Percentiles rank a stretch among this genome's conserved stretches.
These are phyloP conservation scores for Terrapene triunguis DNA, from an alignment of 2,113 vertebrate species.

Conservation along the genomic window DNA sequence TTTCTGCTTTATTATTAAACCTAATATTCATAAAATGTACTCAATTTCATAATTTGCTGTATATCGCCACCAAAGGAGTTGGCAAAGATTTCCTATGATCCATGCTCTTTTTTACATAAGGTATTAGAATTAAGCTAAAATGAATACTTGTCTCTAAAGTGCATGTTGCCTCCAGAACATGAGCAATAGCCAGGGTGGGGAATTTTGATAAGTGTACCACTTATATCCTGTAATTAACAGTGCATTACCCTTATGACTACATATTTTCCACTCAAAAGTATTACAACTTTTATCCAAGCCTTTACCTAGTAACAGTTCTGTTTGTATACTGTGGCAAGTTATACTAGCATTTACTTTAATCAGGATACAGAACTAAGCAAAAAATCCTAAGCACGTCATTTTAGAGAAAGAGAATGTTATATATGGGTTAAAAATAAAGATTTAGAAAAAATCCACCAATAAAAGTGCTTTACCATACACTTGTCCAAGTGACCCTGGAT, in stretches of 20 bases:
- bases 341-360: background rate
- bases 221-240: background rate
- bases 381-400: background rate
- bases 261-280: background rate
- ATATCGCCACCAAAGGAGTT: background rate
- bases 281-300: fast-evolving
- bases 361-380: background rate
- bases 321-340: background rate
- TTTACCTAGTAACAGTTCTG: background rate
- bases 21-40: background rate
- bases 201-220: background rate
- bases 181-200: background rate
- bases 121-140: background rate
- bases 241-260: background rate
- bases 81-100: background rate
- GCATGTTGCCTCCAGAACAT: background rate
- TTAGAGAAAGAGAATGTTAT: fast-evolving
- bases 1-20: background rate
- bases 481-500: conserved; percentile 90
- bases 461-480: conserved; percentile 89
- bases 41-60: background rate
- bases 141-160: background rate
- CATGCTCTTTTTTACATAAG: background rate
- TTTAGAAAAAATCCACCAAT: background rate
- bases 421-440: background rate